Evolutionary conservation across 1,140 invertebrate genomes (phyloP).

Genomic region (Drosophila grimshawi): DNA sequence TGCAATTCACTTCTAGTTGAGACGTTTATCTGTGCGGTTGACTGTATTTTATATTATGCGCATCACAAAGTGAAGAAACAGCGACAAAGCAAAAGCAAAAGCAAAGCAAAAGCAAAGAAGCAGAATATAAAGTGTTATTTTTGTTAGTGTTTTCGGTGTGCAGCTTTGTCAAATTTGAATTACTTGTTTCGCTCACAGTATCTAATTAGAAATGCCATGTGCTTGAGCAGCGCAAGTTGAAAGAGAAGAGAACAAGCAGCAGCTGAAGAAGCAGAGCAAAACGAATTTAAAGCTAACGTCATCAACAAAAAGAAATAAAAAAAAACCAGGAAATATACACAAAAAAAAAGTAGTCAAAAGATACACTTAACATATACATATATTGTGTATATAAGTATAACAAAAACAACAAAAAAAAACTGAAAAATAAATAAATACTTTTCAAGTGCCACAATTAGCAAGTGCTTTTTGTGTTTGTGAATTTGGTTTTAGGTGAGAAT

Average conservation of each 20-base stretch:
- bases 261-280: slow-evolving; percentile 35
- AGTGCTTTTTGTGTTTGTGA: slow-evolving; percentile 32
- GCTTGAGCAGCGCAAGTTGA: slow-evolving; percentile 68
- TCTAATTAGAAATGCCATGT: slow-evolving; percentile 63
- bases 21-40: slow-evolving; percentile 81
- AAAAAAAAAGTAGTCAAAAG: slow-evolving; percentile 41
- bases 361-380: slow-evolving; percentile 2
- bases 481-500: slow-evolving; percentile 5
- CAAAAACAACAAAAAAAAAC: not conserved
- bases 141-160: slow-evolving; percentile 32
- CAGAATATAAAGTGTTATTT: slow-evolving; percentile 40
- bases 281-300: slow-evolving; percentile 64
- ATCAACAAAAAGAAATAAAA: slow-evolving; percentile 52
- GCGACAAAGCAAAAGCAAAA: slow-evolving; percentile 32
- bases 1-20: slow-evolving; percentile 79
- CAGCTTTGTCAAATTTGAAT: slow-evolving; percentile 72
- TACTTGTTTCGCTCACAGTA: slow-evolving; percentile 63
- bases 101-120: slow-evolving; percentile 35
- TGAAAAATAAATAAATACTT: slow-evolving; percentile 37
- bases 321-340: slow-evolving; percentile 28
- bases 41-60: slow-evolving; percentile 53
- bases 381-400: slow-evolving; percentile 2
- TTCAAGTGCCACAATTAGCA: slow-evolving; percentile 49
- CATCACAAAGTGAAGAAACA: slow-evolving; percentile 47
- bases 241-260: slow-evolving; percentile 32